phyloP scores from a whole-genome alignment of 2,113 vertebrate genomes.

The Neoarius graeffei region DNA sequence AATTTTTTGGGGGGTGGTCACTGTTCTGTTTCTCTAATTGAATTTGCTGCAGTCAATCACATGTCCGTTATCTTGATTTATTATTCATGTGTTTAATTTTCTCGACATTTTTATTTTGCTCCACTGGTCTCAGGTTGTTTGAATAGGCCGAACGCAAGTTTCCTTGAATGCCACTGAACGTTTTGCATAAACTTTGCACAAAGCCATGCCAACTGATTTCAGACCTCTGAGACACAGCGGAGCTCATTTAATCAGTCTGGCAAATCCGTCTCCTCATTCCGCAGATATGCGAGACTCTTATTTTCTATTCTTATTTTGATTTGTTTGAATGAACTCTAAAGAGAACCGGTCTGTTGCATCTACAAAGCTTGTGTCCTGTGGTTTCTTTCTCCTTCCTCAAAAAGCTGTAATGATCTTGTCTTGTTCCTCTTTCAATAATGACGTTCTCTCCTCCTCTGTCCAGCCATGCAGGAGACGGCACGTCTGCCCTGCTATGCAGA shows the following conservation, averaged over 20 bases:
- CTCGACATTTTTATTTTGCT: background rate
- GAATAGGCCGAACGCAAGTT: background rate
- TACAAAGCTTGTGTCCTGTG: background rate
- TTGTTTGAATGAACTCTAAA: background rate
- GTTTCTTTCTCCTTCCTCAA: constrained; percentile 7
- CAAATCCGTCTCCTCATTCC: background rate
- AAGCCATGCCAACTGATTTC: background rate
- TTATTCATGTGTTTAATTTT: background rate
- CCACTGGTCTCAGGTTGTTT: background rate
- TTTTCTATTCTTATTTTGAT: background rate
- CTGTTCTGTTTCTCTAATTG: background rate
- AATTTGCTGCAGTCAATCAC: background rate
- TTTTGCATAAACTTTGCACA: background rate
- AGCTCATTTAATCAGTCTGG: background rate
- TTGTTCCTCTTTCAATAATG: background rate
- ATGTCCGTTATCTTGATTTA: background rate
- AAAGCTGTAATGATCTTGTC: background rate
- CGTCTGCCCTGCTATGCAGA: background rate
- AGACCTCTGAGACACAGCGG: background rate
- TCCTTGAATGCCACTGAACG: background rate
- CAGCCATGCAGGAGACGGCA: background rate
- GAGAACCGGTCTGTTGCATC: background rate
- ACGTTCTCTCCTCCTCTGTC: background rate
- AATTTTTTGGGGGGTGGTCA: background rate
- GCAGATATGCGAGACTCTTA: background rate